These are phyloP conservation scores for Pelosia muscerda DNA, from an alignment of 2,888 invertebrate species.

Conservation along the genomic window DNA sequence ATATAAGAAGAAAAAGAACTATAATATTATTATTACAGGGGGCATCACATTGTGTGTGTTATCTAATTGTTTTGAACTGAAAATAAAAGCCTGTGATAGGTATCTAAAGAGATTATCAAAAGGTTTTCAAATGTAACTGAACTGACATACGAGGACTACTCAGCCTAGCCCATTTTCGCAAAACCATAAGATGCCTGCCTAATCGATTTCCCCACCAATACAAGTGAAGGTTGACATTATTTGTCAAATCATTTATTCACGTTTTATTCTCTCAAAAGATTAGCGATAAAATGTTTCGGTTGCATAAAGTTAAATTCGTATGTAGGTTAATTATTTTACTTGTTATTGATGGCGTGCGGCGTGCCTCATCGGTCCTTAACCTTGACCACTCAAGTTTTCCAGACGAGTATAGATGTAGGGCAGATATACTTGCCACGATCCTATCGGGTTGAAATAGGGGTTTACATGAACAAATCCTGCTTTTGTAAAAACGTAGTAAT, in stretches of 20 bases:
- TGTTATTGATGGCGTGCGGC: constrained; percentile 23
- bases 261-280: constrained; percentile 9
- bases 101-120: too few species aligned
- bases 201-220: too few species aligned
- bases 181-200: too few species aligned
- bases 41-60: too few species aligned
- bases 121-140: too few species aligned
- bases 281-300: constrained; percentile 5
- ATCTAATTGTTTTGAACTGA: too few species aligned
- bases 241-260: constrained; percentile 5
- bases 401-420: constrained; percentile 40
- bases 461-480: constrained; percentile 14
- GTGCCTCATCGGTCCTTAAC: constrained; percentile 31
- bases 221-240: too few species aligned
- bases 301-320: constrained; percentile 29
- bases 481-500: constrained; percentile 1
- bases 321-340: constrained; percentile 38
- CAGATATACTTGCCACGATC: constrained; percentile 40
- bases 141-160: too few species aligned
- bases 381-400: constrained; percentile 24
- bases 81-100: too few species aligned
- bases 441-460: constrained; percentile 35
- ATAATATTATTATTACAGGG: too few species aligned
- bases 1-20: too few species aligned
- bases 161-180: too few species aligned